Percentiles rank a stretch among this genome's conserved stretches.
phyloP scores from a whole-genome alignment of 2,888 invertebrate genomes.

The Cryptocheilus praepositus region DNA sequence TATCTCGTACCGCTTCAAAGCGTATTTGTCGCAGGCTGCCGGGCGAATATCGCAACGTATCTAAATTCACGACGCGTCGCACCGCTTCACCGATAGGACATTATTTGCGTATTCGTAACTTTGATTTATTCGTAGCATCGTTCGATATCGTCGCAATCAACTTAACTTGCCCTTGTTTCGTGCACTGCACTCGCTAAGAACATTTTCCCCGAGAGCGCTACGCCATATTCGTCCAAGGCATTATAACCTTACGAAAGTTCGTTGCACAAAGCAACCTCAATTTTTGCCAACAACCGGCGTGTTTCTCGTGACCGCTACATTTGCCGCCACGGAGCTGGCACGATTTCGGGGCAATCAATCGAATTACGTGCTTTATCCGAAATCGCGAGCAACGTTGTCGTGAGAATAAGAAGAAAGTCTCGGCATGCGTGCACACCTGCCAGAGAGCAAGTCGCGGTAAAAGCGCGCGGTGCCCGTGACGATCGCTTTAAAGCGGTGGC shows the following conservation, averaged over 20 bases:
- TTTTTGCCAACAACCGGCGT: not conserved
- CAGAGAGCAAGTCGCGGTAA: slow-evolving; percentile 44
- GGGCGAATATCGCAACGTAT: too few species aligned
- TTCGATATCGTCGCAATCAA: not conserved
- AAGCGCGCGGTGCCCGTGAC: slow-evolving; percentile 58
- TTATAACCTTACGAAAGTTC: too few species aligned
- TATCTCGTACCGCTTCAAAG: too few species aligned
- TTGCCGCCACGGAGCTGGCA: not conserved
- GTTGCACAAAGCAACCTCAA: too few species aligned
- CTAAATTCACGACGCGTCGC: too few species aligned
- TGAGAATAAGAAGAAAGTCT: slow-evolving; percentile 19
- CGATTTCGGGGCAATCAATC: too few species aligned
- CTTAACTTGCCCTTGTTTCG: too few species aligned
- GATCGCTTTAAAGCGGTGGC: slow-evolving; percentile 54
- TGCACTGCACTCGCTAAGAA: too few species aligned
- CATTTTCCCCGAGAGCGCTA: too few species aligned
- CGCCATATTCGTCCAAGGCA: too few species aligned
- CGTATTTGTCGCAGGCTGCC: too few species aligned
- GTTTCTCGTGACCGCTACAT: not conserved
- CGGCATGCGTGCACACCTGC: slow-evolving; percentile 49
- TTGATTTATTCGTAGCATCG: not conserved
- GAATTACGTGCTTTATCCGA: not conserved
- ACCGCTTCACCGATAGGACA: not conserved
- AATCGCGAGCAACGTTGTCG: not conserved
- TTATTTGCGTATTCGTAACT: not conserved